phyloP scores from a whole-genome alignment of 2,113 vertebrate genomes.

The Trichomycterus rosablanca region DNA sequence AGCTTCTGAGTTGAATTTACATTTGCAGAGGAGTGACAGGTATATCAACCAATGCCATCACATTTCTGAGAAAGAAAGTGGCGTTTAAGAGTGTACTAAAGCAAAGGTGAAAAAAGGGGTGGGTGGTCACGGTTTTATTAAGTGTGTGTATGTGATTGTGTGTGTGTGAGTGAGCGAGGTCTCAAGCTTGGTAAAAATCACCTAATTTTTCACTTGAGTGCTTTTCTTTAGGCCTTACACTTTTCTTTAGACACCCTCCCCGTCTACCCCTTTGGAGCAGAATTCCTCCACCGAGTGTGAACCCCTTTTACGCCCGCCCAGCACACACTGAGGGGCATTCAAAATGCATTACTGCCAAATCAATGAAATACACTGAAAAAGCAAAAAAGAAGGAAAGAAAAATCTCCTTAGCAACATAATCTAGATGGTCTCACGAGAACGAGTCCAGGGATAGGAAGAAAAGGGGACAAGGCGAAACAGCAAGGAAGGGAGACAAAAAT shows the following conservation, averaged over 20 bases:
- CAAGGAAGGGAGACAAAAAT: constrained; percentile 75
- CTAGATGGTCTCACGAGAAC: constrained; percentile 86
- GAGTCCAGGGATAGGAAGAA: constrained; percentile 85
- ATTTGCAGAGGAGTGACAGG: constrained; percentile 17
- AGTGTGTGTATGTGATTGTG: constrained; percentile 33
- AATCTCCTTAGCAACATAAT: constrained; percentile 99
- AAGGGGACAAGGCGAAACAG: constrained; percentile 71
- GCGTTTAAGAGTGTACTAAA: constrained; percentile 2
- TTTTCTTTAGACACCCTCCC: constrained; percentile 60
- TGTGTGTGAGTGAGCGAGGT: constrained; percentile 36
- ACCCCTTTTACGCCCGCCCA: constrained; percentile 53
- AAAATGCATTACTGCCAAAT: constrained; percentile 99
- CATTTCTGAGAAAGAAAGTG: neutral
- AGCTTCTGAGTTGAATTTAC: neutral
- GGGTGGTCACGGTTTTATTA: constrained; percentile 41
- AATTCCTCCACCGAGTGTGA: constrained; percentile 92
- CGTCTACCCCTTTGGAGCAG: constrained; percentile 90
- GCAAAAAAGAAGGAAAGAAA: constrained; percentile 68
- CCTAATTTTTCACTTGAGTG: constrained; percentile 99
- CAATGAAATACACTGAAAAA: constrained; percentile 97
- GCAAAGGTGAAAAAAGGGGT: constrained; percentile 32
- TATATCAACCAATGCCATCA: constrained; percentile 11
- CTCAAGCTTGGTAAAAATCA: constrained; percentile 78
- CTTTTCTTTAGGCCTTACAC: constrained; percentile 84
- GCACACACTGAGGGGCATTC: constrained; percentile 95